These are phyloP conservation scores for Agelastica alni DNA, from an alignment of 2,888 invertebrate species.

Conservation along the genomic window DNA sequence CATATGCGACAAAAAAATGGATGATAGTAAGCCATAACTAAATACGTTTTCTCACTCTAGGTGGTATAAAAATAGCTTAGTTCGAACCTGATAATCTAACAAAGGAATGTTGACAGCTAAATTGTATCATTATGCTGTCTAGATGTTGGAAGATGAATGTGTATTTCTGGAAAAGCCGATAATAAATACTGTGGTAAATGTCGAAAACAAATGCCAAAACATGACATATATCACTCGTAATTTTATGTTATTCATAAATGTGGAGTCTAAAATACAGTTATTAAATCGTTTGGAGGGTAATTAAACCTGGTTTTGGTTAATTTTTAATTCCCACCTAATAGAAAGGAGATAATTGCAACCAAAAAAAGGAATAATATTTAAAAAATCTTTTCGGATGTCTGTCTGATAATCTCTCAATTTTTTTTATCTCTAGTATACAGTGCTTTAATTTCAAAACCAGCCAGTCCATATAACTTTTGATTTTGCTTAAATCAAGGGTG, in stretches of 20 bases:
- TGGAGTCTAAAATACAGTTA: not conserved
- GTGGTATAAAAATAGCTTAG: no score
- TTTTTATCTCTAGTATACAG: no score
- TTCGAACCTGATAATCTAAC: conserved; percentile 1
- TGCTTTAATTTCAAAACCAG: no score
- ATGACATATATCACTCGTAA: conserved; percentile 9
- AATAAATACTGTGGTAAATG: conserved; percentile 14
- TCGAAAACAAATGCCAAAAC: conserved; percentile 17
- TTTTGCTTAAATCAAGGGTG: no score
- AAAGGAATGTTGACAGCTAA: conserved; percentile 10
- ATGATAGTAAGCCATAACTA: no score
- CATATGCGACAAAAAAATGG: no score
- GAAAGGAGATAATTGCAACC: not conserved
- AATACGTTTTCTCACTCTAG: no score
- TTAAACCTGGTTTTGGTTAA: conserved; percentile 1
- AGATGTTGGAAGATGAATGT: conserved; percentile 13
- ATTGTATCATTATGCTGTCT: conserved; percentile 13
- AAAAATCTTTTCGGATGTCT: no score
- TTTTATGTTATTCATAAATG: conserved; percentile 1
- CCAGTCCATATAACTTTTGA: no score
- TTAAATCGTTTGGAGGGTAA: conserved; percentile 4
- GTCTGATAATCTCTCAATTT: no score
- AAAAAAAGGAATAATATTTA: no score
- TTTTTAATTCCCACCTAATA: not conserved
- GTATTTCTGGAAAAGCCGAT: conserved; percentile 15